Base-by-base conservation (phyloP, 2,888 invertebrate species). In the Drosophila picticornis region DNA sequence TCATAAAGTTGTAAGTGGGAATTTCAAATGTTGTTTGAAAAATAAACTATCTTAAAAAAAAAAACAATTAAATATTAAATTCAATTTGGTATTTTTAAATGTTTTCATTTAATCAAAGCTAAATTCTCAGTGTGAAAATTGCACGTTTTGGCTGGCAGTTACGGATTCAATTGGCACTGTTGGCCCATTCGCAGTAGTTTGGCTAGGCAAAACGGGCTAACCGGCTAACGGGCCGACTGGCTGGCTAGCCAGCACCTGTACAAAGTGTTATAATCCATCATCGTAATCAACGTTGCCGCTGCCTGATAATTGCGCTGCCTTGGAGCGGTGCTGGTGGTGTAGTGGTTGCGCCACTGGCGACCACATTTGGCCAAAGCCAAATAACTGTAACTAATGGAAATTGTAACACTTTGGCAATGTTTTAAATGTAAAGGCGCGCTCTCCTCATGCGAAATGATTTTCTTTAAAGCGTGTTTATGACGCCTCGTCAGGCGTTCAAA, bases 351-450 rank as follows among this genome's bases (percentile, higher is more conserved):
- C 84, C 84, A 89, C 73, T 89, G 72, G 80, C 90, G 72, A 57
- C 36, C 52, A 76, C 73, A 83, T 71, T 82, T 82, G 69, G 83
- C 75, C 55, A 64, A 74, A 78, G 82, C 83, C 88, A 90, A 85
- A 85, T 85, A 85, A 85, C 85, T 90, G 89, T 86, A 86, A 85
- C 90, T 87, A 87, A 90, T 87, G 87, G 89, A 90, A 90, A 87
- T 86, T 87, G 87, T 87, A 87, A 87, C 87, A 87, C 90, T 87
- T 90, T 85, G 86, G 80, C 88, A 88, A 77, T 80, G 77, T 82
- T 83, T 83, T 83, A 81, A 75, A 77, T 90, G 79, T 67, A 56
- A 55, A 80, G 43, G 56, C 65, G 46, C 50, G 70, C 38, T 9
- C 25, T 51, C 67, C 38, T 59, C 78, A 80, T 77, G 80, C 78